Percentiles rank a stretch among this genome's conserved stretches.
Conservation (phyloP, 2,797 vertebrate genomes). For the Gymnoscopelus braueri region DNA sequence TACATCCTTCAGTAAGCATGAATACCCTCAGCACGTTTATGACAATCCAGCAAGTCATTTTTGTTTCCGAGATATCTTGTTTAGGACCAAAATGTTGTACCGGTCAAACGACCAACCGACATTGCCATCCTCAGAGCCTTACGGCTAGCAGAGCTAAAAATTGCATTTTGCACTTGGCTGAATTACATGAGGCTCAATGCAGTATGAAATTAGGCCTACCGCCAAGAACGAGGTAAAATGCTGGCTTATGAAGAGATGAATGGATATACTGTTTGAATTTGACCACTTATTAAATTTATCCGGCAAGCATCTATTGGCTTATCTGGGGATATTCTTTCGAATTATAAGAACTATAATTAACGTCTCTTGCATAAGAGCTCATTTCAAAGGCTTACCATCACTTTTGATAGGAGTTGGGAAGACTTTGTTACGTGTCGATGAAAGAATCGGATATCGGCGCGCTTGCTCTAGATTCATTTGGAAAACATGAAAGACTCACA, state of each 20-base stretch:
- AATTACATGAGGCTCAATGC: neutral
- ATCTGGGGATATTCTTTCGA: slow-evolving; percentile 62
- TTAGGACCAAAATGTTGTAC: no score
- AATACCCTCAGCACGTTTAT: no score
- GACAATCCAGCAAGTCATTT: no score
- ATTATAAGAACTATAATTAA: slow-evolving; percentile 71
- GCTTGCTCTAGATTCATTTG: slow-evolving; percentile 60
- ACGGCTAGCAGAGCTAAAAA: no score
- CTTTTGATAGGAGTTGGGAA: slow-evolving; percentile 42
- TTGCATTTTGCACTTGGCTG: neutral
- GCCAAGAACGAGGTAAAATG: slow-evolving; percentile 2
- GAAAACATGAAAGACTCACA: slow-evolving; percentile 76
- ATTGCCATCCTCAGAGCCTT: no score
- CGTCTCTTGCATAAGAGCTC: slow-evolving; percentile 54
- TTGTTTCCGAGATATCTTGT: no score
- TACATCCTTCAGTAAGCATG: no score
- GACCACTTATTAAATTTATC: slow-evolving; percentile 69
- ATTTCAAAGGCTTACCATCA: slow-evolving; percentile 55
- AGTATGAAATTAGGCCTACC: neutral
- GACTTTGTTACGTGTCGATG: slow-evolving; percentile 57
- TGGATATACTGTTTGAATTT: slow-evolving; percentile 26
- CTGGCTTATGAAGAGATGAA: slow-evolving; percentile 27
- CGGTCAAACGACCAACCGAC: no score
- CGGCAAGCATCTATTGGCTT: slow-evolving; percentile 48
- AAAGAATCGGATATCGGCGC: slow-evolving; percentile 69